Evolutionary conservation across 2,797 vertebrate species (phyloP).

Genomic region (Anguilla megastoma): DNA sequence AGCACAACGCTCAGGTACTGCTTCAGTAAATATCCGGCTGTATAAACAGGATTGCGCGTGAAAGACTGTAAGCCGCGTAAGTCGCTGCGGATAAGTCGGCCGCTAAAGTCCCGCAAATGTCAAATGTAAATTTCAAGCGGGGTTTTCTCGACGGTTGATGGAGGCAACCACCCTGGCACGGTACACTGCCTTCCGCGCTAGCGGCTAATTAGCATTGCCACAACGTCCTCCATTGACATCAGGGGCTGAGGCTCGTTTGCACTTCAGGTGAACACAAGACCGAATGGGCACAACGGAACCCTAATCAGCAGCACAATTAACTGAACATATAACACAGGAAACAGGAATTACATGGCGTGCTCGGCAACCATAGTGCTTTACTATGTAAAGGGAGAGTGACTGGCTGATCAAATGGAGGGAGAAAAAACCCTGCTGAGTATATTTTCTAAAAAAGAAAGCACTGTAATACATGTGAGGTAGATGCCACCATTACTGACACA

Average conservation of each 20-base stretch:
- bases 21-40: too few species aligned
- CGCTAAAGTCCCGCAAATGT: too few species aligned
- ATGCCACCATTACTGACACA: constrained; percentile 25
- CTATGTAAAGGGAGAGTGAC: not conserved
- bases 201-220: not conserved
- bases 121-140: not conserved
- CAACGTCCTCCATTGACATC: not conserved
- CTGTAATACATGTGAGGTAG: constrained; percentile 17
- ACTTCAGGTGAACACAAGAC: not conserved
- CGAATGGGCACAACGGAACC: not conserved
- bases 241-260: not conserved
- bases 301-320: not conserved
- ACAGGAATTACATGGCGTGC: not conserved
- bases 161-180: not conserved
- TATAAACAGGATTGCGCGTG: too few species aligned
- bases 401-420: not conserved
- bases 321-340: not conserved
- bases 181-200: not conserved
- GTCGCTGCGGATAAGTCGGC: too few species aligned
- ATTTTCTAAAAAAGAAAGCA: constrained; percentile 19
- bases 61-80: too few species aligned
- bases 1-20: too few species aligned
- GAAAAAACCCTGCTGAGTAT: not conserved
- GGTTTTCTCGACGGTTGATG: not conserved
- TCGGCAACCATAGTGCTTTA: not conserved